A percentile compares a stretch with the other conserved stretches of the same genome.
Conservation (phyloP, 2,113 vertebrate genomes). For the Chaenogobius annularis region DNA sequence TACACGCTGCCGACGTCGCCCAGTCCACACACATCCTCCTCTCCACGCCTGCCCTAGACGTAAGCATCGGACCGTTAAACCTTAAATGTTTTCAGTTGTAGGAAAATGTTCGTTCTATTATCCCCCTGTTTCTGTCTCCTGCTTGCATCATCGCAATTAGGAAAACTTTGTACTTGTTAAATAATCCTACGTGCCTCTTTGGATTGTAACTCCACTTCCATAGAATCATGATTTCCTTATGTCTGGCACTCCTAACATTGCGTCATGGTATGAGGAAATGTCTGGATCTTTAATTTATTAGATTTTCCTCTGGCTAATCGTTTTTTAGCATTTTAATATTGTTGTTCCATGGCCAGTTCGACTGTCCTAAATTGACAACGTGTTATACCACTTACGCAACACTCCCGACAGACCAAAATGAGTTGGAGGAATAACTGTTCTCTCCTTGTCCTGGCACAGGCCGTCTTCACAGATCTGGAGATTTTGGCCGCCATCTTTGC, state of each 20-base stretch:
- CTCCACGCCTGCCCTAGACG: constrained; percentile 94
- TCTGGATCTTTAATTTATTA: constrained; percentile 9
- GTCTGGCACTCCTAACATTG: not conserved
- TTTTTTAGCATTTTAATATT: not conserved
- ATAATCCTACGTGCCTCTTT: constrained; percentile 9
- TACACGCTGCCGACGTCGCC: constrained; percentile 95
- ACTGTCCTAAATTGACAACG: not conserved
- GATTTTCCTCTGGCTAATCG: constrained; percentile 1
- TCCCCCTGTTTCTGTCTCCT: not conserved
- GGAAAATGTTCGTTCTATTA: not conserved
- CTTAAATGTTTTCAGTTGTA: not conserved
- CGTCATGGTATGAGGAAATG: not conserved
- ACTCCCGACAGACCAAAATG: constrained; percentile 10
- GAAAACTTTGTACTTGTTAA: constrained; percentile 23
- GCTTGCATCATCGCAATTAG: constrained; percentile 3
- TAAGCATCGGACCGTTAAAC: constrained; percentile 69
- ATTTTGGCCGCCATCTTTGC: constrained; percentile 97
- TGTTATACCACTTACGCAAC: not conserved
- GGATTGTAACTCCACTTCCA: constrained; percentile 20
- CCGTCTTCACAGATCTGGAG: constrained; percentile 97
- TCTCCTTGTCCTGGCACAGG: constrained; percentile 70
- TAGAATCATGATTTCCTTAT: constrained; percentile 21
- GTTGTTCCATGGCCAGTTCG: not conserved
- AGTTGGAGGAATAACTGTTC: not conserved
- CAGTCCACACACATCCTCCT: constrained; percentile 98